Evolutionary conservation across 2,797 vertebrate genomes (phyloP).

Genomic region (Sebastes steindachneri): DNA sequence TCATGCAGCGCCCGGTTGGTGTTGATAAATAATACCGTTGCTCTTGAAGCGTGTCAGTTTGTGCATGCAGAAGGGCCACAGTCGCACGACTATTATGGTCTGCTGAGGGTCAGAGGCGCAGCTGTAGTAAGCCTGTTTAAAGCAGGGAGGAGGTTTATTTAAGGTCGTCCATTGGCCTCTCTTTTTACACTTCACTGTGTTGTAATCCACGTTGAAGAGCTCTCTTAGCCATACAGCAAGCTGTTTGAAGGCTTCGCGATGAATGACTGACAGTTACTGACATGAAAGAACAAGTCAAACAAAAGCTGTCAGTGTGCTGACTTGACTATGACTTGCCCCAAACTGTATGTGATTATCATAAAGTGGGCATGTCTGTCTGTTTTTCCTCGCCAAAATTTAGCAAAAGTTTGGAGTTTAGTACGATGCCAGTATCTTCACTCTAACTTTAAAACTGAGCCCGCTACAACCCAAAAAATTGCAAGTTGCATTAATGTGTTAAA

Average conservation of each 20-base stretch:
- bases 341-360: too few relatives aligned
- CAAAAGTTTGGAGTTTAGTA: too few relatives aligned
- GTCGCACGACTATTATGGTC: background rate
- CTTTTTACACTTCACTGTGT: background rate
- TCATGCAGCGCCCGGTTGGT: background rate
- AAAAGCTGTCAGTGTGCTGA: too few relatives aligned
- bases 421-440: too few relatives aligned
- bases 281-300: background rate
- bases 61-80: conserved; percentile 1
- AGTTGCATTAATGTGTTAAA: too few relatives aligned
- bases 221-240: background rate
- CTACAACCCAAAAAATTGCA: rapidly evolving
- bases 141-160: conserved; percentile 7
- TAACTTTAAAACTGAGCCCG: too few relatives aligned
- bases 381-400: too few relatives aligned
- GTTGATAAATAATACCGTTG: background rate
- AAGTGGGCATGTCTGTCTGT: too few relatives aligned
- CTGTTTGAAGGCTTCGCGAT: background rate
- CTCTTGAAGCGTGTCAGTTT: background rate
- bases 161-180: background rate
- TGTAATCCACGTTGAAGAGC: background rate
- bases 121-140: conserved; percentile 17
- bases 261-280: background rate
- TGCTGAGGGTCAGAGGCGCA: conserved; percentile 5
- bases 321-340: too few relatives aligned